Evolutionary conservation across 1,140 invertebrate genomes (phyloP), one percentile per base, ranked within the genome.

Genomic region (Papilio polyxenes): DNA sequence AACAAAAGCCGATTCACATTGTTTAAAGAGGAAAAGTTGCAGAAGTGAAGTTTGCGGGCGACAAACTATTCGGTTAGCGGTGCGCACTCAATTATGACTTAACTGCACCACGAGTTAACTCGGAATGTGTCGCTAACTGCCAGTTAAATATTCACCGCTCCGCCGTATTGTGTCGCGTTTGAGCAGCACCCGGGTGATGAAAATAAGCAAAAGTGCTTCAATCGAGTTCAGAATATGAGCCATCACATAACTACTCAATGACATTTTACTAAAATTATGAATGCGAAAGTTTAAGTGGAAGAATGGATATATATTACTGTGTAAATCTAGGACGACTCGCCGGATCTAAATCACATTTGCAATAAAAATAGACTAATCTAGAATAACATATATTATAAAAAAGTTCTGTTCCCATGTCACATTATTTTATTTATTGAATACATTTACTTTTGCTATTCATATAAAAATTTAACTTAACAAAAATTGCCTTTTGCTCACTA

Each of bases 51-150:
- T 69, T 65, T 80, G 59, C 78, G 59, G 59, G 40, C 78, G 78
- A 88, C 88, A 88, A 89, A 88, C 88, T 88, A 89, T 89, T 87
- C 85, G 88, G 87, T 89, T 89, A 88, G 83, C 88, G 82, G 83
- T 85, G 86, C 86, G 86, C 88, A 88, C 88, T 89, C 88, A 89
- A 89, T 89, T 89, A 89, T 89, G 87, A 87, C 86, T 86, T 89
- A 89, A 89, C 88, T 87, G 86, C 87, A 88, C 86, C 88, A 87
- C 87, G 85, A 87, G 88, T 89, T 89, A 89, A 88, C 88, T 89
- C 88, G 83, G 86, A 85, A 89, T 89, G 86, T 89, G 88, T 89
- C 88, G 88, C 88, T 89, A 89, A 89, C 88, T 89, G 87, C 84
- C 85, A 84, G 84, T 89, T 87, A 88, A 89, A 89, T 89, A 89